Base-by-base conservation (phyloP, 2,113 vertebrate species). In the Triplophysa rosa region DNA sequence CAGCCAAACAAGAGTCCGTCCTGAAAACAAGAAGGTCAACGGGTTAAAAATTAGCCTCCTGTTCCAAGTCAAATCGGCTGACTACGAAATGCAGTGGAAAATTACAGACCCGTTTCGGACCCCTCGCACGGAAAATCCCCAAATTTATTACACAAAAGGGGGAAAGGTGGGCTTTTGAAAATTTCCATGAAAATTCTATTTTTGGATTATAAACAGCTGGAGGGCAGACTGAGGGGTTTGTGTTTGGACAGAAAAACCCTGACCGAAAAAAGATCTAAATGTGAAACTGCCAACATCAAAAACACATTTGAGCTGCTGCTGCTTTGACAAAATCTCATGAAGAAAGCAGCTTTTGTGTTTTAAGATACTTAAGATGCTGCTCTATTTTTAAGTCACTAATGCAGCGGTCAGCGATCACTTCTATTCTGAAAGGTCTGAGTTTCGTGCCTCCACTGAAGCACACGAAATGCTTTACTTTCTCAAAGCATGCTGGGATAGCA, bases 121-220 rank as follows among this genome's bases (percentile, higher is more conserved):
- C 17, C 10, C n/a, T 56, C 3, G 45, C 62, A 26, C 29, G 52
- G 70, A 84, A 81, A 81, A 81, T 59, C 52, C 37, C 79, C 9
- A 54, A 70, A 82, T 81, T 79, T 59, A 56, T 78, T 64, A 45
- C 47, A 26, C 29, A 74, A 78, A 70, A 69, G 62, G 24, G 64
- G 79, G 29, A 58, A 56, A 65, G 24, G 68, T 42, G 47, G 40
- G 59, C 72, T 61, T 81, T 40, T 64, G 16, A 79, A 82, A 69
- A 79, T 67, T 72, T 81, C 54, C 49, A 67, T 77, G 78, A 47
- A 80, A 83, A 77, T 70, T 72, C 54, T 80, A 72, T 67, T 73
- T 62, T 67, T 67, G 77, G 62, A 62, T 75, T 24, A 62, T 45
- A 2, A 56, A 37, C 65, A 47, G 70, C 67, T 21, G 62, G 81